Evolutionary conservation across 1,140 invertebrate species (phyloP), one percentile per base, ranked within the genome.

Genomic region (Berghia stephanieae): DNA sequence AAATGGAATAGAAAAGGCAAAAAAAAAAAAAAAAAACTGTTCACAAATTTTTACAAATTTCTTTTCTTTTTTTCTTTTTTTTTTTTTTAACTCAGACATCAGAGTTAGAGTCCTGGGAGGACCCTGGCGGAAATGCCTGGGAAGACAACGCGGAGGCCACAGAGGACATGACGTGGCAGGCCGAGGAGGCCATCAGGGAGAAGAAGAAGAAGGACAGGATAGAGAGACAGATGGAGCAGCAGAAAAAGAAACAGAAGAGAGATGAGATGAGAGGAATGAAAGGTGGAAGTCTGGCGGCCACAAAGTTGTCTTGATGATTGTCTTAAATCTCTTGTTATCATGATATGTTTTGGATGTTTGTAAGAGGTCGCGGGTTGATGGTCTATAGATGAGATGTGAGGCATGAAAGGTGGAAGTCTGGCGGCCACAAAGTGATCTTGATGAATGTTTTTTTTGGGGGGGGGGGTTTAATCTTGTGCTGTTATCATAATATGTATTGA

Each of bases 81-180:
- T n/a, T 27, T 49, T 46, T 13, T 52, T 72, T 72, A 21, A 75
- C 75, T 31, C 73, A 85, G 84, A 82, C 75, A 0, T 77, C 84
- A 34, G 85, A 86, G 40, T 78, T 86, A n/a, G 82, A 78, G 3
- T 46, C 81, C 0, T 86, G 85, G 85, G 83, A 86, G 46, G 85
- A 86, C 13, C 44, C 38, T 18, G 75, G 75, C 36, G n/a, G n/a
- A n/a, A 84, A 79, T 68, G 80, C 81, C 1, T 86, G 85, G 85
- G 75, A 69, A 10, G 81, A 79, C 21, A 63, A 21, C 31, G 81
- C 77, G 1, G 85, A 82, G 31, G 70, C 69, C 16, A 38, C 40
- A 0, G 85, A 85, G 42, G 85, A 86, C 78, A 46, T 86, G 38
- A 82, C 83, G 10, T 83, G 81, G 80, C 78, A 86, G 57, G 85